phyloP scores from a whole-genome alignment of 2,113 vertebrate species.

The Lathamus discolor region DNA sequence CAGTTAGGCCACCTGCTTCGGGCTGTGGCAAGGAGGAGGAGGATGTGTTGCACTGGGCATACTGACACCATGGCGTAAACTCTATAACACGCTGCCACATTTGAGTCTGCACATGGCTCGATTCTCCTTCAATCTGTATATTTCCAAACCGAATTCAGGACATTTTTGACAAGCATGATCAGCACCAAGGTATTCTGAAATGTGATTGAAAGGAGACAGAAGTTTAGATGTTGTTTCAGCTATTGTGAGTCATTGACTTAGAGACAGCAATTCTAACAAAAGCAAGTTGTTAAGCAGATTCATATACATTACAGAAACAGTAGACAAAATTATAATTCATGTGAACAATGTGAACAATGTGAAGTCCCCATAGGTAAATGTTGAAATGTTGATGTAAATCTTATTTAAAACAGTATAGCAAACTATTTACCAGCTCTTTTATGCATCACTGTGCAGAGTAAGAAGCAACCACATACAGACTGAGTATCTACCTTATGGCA shows the following conservation, averaged over 20 bases:
- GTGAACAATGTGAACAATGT: neutral
- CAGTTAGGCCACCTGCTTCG: neutral
- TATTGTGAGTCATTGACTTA: neutral
- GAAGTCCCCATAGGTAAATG: neutral
- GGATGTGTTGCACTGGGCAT: neutral
- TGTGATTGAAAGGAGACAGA: neutral
- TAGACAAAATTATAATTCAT: neutral
- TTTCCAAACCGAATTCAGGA: neutral
- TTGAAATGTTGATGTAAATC: neutral
- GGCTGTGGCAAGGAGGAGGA: neutral
- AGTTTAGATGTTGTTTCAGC: neutral
- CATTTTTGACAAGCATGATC: neutral
- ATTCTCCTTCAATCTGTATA: neutral
- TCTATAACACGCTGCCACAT: fast-evolving
- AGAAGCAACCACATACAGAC: neutral
- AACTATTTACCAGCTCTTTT: neutral
- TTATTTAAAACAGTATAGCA: neutral
- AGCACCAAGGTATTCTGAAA: neutral
- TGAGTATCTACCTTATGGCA: neutral
- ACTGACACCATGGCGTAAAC: fast-evolving
- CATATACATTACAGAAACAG: neutral
- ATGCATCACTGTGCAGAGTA: neutral
- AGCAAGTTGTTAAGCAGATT: neutral
- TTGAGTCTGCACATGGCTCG: neutral
- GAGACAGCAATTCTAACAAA: neutral